Conservation (phyloP, 2,888 invertebrate genomes). For the Dicycla oo region DNA sequence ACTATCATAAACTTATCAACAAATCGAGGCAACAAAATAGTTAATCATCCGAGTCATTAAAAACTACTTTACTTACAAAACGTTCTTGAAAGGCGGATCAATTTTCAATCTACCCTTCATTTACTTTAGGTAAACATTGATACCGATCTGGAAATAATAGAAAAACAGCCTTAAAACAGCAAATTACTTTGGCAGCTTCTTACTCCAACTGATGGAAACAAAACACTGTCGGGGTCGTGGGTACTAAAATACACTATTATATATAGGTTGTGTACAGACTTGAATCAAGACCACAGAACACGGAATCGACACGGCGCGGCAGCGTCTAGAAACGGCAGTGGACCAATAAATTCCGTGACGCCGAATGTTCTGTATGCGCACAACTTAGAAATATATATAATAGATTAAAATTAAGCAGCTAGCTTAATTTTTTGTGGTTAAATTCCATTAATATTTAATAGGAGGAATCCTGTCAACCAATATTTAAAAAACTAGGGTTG, state of each 20-base stretch:
- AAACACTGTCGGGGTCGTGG: conserved; percentile 12
- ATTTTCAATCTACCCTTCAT: conserved; percentile 14
- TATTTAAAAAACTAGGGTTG: too few species aligned
- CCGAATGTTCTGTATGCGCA: too few species aligned
- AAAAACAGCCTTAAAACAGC: conserved; percentile 12
- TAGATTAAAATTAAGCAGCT: too few species aligned
- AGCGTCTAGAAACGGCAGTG: too few species aligned
- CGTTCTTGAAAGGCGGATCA: conserved; percentile 2
- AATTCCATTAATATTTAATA: too few species aligned
- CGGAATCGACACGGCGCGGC: too few species aligned
- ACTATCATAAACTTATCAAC: not conserved
- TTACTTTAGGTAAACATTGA: conserved; percentile 10
- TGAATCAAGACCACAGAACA: not conserved
- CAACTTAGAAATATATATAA: too few species aligned
- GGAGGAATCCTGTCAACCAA: too few species aligned
- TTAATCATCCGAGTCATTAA: conserved; percentile 11
- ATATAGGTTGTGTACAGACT: not conserved
- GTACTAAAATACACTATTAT: not conserved
- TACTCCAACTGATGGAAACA: conserved; percentile 33
- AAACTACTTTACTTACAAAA: conserved; percentile 8
- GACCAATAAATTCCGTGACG: too few species aligned
- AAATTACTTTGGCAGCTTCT: conserved; percentile 10
- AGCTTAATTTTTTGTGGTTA: too few species aligned
- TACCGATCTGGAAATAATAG: conserved; percentile 35
- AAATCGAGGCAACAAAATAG: conserved; percentile 4